A percentile compares a stretch with the other conserved stretches of the same genome.
These are phyloP conservation scores for Cosmia pyralina DNA, from an alignment of 2,888 invertebrate species.

Conservation along the genomic window DNA sequence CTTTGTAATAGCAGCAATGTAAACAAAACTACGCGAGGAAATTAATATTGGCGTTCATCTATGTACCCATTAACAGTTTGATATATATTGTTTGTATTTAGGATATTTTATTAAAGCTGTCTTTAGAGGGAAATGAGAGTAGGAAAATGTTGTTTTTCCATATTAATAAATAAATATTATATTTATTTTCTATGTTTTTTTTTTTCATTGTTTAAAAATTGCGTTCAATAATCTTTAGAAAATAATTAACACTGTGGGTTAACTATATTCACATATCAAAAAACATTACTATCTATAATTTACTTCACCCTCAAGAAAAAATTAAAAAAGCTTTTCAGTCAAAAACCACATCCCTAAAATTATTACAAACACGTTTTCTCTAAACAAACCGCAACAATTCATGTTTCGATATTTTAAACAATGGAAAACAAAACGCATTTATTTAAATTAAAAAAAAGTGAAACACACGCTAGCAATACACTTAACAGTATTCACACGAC, in stretches of 20 bases:
- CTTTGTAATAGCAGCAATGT: conserved; percentile 61
- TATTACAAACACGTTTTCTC: conserved; percentile 16
- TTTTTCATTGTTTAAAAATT: neutral
- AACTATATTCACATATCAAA: neutral
- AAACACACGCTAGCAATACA: conserved; percentile 82
- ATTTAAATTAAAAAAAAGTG: conserved; percentile 81
- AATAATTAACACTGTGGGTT: neutral
- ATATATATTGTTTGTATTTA: conserved; percentile 15
- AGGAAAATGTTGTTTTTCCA: neutral
- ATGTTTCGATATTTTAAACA: conserved; percentile 49
- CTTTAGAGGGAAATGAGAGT: neutral
- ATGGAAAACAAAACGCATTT: conserved; percentile 73
- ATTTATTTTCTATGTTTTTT: too few species aligned
- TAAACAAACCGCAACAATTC: conserved; percentile 34
- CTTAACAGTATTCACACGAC: conserved; percentile 84
- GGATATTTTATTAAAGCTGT: conserved; percentile 4
- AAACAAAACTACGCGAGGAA: conserved; percentile 63
- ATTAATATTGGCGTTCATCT: conserved; percentile 61
- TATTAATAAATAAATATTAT: too few species aligned
- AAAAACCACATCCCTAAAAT: neutral
- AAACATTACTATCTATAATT: neutral
- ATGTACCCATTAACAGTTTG: conserved; percentile 33
- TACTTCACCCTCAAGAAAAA: neutral
- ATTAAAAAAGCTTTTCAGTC: neutral
- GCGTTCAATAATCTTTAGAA: neutral